Evolutionary conservation across 2,888 invertebrate genomes (phyloP), one percentile per base, ranked within the genome.

Genomic region (Didymodactylos carnosus): DNA sequence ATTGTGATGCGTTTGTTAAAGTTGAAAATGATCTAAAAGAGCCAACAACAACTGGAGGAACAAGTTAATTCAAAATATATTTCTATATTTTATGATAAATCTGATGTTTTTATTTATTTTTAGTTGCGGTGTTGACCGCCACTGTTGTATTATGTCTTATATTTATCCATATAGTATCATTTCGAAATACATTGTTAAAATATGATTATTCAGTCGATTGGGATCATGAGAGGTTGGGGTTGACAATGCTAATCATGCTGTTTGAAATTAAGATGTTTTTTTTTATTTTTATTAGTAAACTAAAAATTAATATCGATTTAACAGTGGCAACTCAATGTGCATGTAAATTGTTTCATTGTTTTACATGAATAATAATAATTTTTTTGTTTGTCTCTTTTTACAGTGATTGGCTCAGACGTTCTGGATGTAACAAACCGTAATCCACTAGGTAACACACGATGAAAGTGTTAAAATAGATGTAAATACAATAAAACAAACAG

Each of bases 261-360:
- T n/a, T n/a, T n/a, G n/a, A n/a, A n/a, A n/a, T n/a, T n/a, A n/a
- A n/a, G n/a, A n/a, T n/a, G n/a, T n/a, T n/a, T n/a, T n/a, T n/a
- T n/a, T n/a, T n/a, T n/a, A n/a, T n/a, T n/a, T n/a, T n/a, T n/a
- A n/a, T n/a, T 78, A 90, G 90, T 77, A 92, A 91, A 83, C 85
- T 97, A 73, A 88, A 89, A 81, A 90, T 97, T 80, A 93, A 94
- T 83, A 88, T 97, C 71, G 97, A 98, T 82, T 88, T 97, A 77
- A 94, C 94, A 0, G 89, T 98, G 10, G 94, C 94, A 19, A 94
- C 93, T 90, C 91, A 91, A 39, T 98, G 97, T 83, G 86, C 87
- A 73, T 86, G 88, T 89, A 86, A 86, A 86, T 73, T 23, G 43
- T 71, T 29, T 5, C 35, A 35, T 29, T 46, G 35, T 70, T 43